These are phyloP conservation scores for Tinamus guttatus DNA, from an alignment of 2,113 vertebrate species.

Conservation along the genomic window DNA sequence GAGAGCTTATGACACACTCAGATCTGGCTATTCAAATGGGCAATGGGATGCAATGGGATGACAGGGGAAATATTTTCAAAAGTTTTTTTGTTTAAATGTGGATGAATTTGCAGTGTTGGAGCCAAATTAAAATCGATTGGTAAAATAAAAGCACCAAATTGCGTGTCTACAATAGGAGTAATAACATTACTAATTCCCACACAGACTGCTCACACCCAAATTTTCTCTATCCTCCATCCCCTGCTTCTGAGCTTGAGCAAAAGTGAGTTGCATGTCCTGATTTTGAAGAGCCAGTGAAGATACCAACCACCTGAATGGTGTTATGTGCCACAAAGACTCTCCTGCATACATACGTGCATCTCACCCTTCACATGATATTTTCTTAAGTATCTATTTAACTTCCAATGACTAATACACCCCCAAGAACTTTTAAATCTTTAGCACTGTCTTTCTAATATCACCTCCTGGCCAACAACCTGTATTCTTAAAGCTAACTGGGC, in stretches of 20 bases:
- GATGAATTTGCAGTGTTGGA: background rate
- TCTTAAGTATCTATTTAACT: background rate
- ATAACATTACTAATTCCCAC: background rate
- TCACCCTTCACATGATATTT: background rate
- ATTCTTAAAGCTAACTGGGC: background rate
- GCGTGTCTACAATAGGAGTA: background rate
- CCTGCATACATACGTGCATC: background rate
- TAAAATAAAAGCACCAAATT: background rate
- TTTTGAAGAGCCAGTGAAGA: background rate
- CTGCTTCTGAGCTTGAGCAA: background rate
- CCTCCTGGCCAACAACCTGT: rapidly evolving
- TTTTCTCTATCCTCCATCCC: background rate
- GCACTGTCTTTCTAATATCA: background rate
- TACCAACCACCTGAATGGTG: background rate
- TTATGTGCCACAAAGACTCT: background rate
- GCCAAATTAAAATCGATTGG: background rate
- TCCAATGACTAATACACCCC: background rate
- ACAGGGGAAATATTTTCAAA: background rate
- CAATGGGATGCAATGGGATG: background rate
- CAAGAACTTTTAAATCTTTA: background rate
- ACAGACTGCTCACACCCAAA: background rate
- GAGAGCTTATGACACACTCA: background rate
- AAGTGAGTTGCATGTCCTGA: rapidly evolving
- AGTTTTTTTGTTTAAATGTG: background rate
- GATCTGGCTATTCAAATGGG: background rate